phyloP scores from a whole-genome alignment of 2,888 invertebrate species.

The Drosophila suboccidentalis region DNA sequence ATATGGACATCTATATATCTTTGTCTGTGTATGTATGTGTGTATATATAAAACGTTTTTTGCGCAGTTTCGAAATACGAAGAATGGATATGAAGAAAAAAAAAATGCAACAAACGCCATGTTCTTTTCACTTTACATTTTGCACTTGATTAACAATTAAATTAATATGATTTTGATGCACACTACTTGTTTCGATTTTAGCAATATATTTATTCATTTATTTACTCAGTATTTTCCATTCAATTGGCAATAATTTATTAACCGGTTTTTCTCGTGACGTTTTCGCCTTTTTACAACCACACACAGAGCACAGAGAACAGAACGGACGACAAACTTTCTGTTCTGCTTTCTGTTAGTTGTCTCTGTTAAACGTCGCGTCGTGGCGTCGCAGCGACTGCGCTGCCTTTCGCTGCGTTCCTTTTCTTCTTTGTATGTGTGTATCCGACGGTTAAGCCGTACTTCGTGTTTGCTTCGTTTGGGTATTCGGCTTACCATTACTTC shows the following conservation, averaged over 20 bases:
- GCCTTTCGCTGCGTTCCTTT: slow-evolving; percentile 48
- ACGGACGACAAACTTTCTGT: slow-evolving; percentile 56
- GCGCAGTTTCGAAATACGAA: slow-evolving; percentile 76
- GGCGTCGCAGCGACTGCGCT: slow-evolving; percentile 23
- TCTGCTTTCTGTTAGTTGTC: slow-evolving; percentile 58
- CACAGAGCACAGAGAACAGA: slow-evolving; percentile 66
- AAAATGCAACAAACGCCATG: slow-evolving; percentile 58
- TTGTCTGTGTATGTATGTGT: slow-evolving; percentile 19
- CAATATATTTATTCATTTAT: slow-evolving; percentile 59
- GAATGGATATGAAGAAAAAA: slow-evolving; percentile 29
- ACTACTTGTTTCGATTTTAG: slow-evolving; percentile 30
- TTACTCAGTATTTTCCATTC: slow-evolving; percentile 67
- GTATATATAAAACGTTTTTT: slow-evolving; percentile 54
- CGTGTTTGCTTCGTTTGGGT: slow-evolving; percentile 53
- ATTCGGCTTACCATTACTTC: no score
- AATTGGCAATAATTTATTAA: slow-evolving; percentile 83
- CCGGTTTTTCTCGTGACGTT: slow-evolving; percentile 83
- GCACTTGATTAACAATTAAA: slow-evolving; percentile 38
- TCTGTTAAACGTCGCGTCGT: slow-evolving; percentile 40
- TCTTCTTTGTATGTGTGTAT: slow-evolving; percentile 36
- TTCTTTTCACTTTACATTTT: slow-evolving; percentile 41
- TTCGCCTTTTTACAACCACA: slow-evolving; percentile 81
- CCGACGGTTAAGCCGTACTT: slow-evolving; percentile 69
- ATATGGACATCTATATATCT: slow-evolving; percentile 1
- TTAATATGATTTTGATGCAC: slow-evolving; percentile 27